Conservation (phyloP, 2,888 invertebrate species). For the Nephrotoma guestfalica region DNA sequence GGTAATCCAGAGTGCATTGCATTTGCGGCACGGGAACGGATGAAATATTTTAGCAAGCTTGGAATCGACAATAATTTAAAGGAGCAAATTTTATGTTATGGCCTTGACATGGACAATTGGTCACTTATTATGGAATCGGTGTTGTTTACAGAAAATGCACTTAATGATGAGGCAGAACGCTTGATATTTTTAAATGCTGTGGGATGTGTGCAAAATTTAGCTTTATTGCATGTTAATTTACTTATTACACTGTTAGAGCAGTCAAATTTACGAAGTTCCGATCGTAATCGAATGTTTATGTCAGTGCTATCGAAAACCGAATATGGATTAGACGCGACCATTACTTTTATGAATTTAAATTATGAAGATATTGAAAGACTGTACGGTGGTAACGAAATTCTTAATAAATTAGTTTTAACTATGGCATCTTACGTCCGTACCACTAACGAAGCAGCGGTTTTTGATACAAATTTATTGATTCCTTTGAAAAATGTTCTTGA, state of each 20-base stretch:
- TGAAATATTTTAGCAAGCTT: slow-evolving; percentile 15
- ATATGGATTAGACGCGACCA: slow-evolving; percentile 33
- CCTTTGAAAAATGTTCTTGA: no score
- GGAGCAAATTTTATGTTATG: slow-evolving; percentile 28
- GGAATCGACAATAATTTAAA: slow-evolving; percentile 26
- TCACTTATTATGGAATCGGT: slow-evolving; percentile 32
- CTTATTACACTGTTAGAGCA: not conserved
- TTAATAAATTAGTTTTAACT: no score
- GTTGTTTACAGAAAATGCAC: slow-evolving; percentile 37
- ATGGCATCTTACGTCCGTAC: no score
- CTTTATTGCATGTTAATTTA: not conserved
- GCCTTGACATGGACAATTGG: slow-evolving; percentile 28
- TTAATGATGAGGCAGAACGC: slow-evolving; percentile 43
- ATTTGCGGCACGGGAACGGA: slow-evolving; percentile 19
- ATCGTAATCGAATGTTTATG: not conserved
- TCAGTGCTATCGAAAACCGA: not conserved
- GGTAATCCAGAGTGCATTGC: slow-evolving; percentile 20
- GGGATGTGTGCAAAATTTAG: slow-evolving; percentile 36
- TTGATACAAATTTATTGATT: no score
- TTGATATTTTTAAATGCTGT: slow-evolving; percentile 43
- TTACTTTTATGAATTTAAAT: slow-evolving; percentile 30
- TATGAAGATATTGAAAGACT: no score
- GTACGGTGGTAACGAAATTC: no score
- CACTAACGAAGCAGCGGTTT: no score
- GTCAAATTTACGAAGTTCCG: not conserved